Percentiles rank a stretch among this genome's conserved stretches.
These are phyloP conservation scores for Monochamus saltuarius DNA, from an alignment of 1,140 invertebrate genomes.

Conservation along the genomic window DNA sequence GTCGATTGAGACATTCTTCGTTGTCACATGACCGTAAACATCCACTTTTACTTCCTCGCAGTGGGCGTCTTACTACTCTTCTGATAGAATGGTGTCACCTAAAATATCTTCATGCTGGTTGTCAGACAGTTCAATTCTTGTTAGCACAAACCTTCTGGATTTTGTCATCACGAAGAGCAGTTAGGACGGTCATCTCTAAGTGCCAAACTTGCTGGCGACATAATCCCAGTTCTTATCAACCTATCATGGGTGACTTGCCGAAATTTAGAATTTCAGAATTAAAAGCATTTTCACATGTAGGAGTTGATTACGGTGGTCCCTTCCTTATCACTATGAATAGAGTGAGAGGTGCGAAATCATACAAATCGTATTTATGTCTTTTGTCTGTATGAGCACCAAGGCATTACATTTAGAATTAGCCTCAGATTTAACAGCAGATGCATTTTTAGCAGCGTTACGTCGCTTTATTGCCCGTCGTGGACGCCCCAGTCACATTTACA, in stretches of 20 bases:
- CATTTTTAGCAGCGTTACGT: constrained; percentile 40
- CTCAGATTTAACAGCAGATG: constrained; percentile 32
- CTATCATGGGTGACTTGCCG: constrained; percentile 29
- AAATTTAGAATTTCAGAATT: constrained; percentile 30
- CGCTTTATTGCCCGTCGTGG: constrained; percentile 44
- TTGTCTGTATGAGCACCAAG: constrained; percentile 6
- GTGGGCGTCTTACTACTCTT: constrained; percentile 1
- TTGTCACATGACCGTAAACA: constrained; percentile 10
- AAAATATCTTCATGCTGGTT: constrained; percentile 38
- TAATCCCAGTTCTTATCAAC: constrained; percentile 10
- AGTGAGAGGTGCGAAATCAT: not conserved
- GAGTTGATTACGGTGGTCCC: constrained; percentile 18
- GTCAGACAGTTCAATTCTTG: constrained; percentile 30
- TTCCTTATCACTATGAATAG: constrained; percentile 5
- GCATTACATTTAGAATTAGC: constrained; percentile 47
- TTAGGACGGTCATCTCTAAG: constrained; percentile 1
- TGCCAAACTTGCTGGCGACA: constrained; percentile 13
- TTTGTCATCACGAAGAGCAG: not conserved
- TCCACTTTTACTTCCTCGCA: constrained; percentile 11
- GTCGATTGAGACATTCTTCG: constrained; percentile 7
- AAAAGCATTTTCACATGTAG: constrained; percentile 36
- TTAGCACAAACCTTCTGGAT: constrained; percentile 16
- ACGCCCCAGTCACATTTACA: constrained; percentile 27
- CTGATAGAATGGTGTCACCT: constrained; percentile 10
- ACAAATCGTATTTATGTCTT: constrained; percentile 6